A percentile compares a stretch with the other conserved stretches of the same genome.
Evolutionary conservation across 2,113 vertebrate genomes (phyloP).

Genomic region (Nansenia antarctica): DNA sequence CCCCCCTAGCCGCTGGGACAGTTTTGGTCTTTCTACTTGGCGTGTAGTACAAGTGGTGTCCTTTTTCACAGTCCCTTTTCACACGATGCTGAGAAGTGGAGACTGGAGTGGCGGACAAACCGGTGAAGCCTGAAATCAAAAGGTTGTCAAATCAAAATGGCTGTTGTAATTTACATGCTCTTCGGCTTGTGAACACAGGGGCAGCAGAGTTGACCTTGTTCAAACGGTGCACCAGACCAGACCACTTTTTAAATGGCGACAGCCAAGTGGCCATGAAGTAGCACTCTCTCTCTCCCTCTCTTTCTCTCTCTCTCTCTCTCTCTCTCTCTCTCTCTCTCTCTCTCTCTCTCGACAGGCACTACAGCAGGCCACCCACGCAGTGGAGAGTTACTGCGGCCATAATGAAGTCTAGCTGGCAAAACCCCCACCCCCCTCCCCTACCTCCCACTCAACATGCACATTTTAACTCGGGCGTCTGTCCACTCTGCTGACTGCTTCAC

Average conservation of each 20-base stretch:
- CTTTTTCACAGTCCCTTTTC: neutral
- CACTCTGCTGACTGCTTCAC: no score
- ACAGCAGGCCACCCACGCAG: neutral
- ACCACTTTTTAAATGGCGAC: no score
- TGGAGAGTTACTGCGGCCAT: neutral
- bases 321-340: no score
- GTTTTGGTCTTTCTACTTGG: no score
- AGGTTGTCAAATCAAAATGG: neutral
- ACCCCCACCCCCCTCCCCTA: neutral
- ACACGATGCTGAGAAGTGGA: no score
- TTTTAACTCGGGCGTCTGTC: slow-evolving; percentile 4
- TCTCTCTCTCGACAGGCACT: no score
- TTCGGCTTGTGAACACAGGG: neutral
- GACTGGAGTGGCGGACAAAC: neutral
- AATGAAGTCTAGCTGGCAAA: slow-evolving; percentile 1
- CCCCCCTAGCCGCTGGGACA: no score
- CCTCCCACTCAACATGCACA: neutral
- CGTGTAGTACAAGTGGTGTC: neutral
- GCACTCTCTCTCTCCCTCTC: no score
- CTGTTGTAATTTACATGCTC: neutral
- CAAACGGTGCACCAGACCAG: neutral
- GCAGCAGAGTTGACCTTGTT: neutral
- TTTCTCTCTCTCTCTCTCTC: no score
- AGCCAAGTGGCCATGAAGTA: no score
- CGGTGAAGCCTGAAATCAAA: no score